phyloP scores from a whole-genome alignment of 92 coral and sea anemone genomes.

The Phenganax stokvisi region DNA sequence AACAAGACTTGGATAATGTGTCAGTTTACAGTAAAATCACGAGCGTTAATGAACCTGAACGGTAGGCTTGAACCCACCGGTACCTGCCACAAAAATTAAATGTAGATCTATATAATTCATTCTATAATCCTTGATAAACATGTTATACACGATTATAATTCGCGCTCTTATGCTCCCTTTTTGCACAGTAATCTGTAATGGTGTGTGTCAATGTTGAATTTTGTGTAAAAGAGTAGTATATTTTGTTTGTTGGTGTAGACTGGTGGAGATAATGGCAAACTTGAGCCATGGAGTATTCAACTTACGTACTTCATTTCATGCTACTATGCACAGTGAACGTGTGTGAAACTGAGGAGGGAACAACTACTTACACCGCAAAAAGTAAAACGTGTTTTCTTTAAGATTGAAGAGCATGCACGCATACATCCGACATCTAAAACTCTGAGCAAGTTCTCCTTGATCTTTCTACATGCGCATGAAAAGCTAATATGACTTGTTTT shows the following conservation, averaged over 20 bases:
- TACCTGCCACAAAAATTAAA: not conserved
- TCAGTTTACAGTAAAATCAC: not conserved
- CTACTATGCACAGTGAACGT: not conserved
- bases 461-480: too few species aligned
- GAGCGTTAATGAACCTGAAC: constrained; percentile 17
- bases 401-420: too few species aligned
- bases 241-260: not conserved
- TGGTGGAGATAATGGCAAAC: not conserved
- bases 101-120: not conserved
- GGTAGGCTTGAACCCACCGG: not conserved
- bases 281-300: not conserved
- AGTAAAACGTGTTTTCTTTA: not conserved
- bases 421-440: too few species aligned
- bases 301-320: not conserved
- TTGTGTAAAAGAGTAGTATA: not conserved
- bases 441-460: too few species aligned
- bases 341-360: not conserved
- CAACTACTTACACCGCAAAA: not conserved
- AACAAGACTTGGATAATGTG: not conserved
- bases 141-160: not conserved
- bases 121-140: not conserved
- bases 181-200: too few species aligned
- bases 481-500: too few species aligned
- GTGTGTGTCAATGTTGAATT: too few species aligned
- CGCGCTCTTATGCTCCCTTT: too few species aligned